These are phyloP conservation scores for Tachyglossus aculeatus DNA, from an alignment of 2,797 vertebrate species.

Conservation along the genomic window DNA sequence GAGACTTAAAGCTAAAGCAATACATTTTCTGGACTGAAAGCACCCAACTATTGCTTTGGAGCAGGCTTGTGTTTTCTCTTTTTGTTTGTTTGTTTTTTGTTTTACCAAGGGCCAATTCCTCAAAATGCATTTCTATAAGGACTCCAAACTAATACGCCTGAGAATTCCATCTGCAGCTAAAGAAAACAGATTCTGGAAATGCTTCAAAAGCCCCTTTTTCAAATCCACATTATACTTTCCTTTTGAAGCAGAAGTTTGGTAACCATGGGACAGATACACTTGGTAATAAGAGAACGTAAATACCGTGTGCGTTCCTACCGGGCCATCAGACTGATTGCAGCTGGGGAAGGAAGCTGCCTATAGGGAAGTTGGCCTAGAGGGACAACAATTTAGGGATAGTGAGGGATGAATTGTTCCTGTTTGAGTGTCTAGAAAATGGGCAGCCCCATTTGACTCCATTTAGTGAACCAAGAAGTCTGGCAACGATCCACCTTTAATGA, in stretches of 20 bases:
- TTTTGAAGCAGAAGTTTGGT: constrained; percentile 26
- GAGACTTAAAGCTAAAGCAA: constrained; percentile 47
- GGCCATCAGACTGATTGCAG: constrained; percentile 45
- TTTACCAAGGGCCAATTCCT: too few species aligned
- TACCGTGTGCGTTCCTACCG: constrained; percentile 19
- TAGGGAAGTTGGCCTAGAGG: constrained; percentile 29
- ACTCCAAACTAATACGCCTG: constrained; percentile 27
- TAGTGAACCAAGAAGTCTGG: too few species aligned
- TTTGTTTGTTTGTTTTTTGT: too few species aligned
- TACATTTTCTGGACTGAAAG: too few species aligned
- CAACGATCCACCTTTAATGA: too few species aligned
- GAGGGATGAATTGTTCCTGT: too few species aligned
- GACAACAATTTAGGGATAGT: constrained; percentile 41
- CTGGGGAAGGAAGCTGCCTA: constrained; percentile 52
- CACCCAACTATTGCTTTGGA: too few species aligned
- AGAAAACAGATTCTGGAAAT: constrained; percentile 38
- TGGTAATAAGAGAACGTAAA: constrained; percentile 48
- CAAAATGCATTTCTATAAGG: constrained; percentile 8
- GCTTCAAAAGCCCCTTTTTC: constrained; percentile 20
- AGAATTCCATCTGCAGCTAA: constrained; percentile 11
- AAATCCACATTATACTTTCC: constrained; percentile 23
- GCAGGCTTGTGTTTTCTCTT: too few species aligned
- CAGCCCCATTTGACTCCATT: too few species aligned
- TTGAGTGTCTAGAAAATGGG: too few species aligned
- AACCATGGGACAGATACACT: not conserved